Conservation (phyloP, 92 coral and sea anemone genomes). For the Nematostella vectensis region DNA sequence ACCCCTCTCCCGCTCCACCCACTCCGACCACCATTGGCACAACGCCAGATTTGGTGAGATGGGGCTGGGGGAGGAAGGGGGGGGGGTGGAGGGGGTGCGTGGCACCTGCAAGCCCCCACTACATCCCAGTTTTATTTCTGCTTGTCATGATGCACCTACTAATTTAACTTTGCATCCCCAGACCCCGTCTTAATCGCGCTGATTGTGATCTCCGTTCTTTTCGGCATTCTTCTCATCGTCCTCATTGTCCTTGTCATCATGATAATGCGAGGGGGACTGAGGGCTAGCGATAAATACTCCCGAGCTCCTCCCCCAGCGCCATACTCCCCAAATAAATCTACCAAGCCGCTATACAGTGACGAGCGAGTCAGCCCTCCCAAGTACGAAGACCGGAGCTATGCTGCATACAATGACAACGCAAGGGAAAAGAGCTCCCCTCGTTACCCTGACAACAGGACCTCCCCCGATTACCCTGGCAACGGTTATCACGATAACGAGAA, state of each 20-base stretch:
- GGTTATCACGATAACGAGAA: neutral
- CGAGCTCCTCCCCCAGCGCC: neutral
- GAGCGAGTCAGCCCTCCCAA: neutral
- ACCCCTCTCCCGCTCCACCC: no score
- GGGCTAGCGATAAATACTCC: neutral
- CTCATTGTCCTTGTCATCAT: conserved; percentile 5
- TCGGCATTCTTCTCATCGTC: conserved; percentile 6
- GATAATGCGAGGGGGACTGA: neutral
- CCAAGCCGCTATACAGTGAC: neutral
- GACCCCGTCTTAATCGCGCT: conserved; percentile 9
- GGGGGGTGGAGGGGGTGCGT: no score
- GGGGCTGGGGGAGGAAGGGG: no score
- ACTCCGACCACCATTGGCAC: no score
- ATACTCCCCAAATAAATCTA: neutral
- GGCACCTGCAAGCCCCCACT: no score
- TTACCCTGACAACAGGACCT: neutral
- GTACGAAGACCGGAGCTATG: neutral
- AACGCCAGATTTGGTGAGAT: no score
- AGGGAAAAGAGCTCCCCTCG: no score
- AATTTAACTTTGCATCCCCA: no score
- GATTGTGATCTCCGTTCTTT: conserved; percentile 11
- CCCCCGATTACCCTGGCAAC: neutral
- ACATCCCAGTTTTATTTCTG: no score
- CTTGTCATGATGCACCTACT: no score
- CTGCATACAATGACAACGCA: no score